Base-by-base conservation (phyloP, 1,140 invertebrate species). In the Heliconius hewitsoni region DNA sequence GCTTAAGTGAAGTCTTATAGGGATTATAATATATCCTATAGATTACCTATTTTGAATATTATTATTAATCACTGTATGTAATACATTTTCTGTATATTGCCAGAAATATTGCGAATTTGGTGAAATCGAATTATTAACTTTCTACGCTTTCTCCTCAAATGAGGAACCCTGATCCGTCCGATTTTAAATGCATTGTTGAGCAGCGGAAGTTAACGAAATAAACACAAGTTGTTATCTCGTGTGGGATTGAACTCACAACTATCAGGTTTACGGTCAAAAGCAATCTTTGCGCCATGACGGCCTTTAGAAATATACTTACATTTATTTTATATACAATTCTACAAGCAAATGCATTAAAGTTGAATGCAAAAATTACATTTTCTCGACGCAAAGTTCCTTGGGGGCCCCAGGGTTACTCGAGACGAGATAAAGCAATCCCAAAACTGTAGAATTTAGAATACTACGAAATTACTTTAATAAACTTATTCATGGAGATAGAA, bases 41-140 rank as follows among this genome's bases (percentile, higher is more conserved):
- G 70, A 71, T 71, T 71, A 71, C 30, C 30, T 71, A 37, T 37
- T 71, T 71, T 71, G 70, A 71, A 71, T 71, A 71, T 18, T 71
- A 23, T 57, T 57, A 57, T 57, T 57, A 57, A 57, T 57, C 55
- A 57, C 50, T 23, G 9, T 23, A 55, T n/a, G 8, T n/a, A 11
- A 57, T 57, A n/a, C 55, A n/a, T 57, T 57, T 57, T 57, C n/a
- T 23, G 55, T 19, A 57, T 9, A 57, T 5, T 52, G 18, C 16
- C 6, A 52, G 18, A 19, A 3, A 46, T 13, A 46, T 11, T 46
- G 42, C 1, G 3, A 11, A 3, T 11, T 46, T 13, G 9, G 9
- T 46, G 8, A 46, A 19, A 52, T 5, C 16, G 19, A 5, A 11
- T 11, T 46, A 13, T 46, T 46, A 46, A 11, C 16, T 0, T 46